phyloP scores from a whole-genome alignment of 2,888 invertebrate species.

The Lasiommata megera region DNA sequence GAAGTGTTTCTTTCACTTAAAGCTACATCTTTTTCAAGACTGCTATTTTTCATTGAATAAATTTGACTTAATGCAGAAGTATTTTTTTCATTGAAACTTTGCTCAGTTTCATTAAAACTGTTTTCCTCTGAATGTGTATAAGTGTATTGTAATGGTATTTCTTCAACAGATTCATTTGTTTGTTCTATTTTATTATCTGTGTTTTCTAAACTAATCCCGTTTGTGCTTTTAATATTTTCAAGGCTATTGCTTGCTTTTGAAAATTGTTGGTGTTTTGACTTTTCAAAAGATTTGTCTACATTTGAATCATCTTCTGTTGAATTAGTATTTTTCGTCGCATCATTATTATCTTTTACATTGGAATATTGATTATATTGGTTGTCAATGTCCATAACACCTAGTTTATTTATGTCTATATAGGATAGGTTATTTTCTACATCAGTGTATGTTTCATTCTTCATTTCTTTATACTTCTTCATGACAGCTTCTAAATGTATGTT shows the following conservation, averaged over 20 bases:
- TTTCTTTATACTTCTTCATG: conserved; percentile 12
- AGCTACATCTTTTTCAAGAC: not conserved
- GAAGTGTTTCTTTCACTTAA: not conserved
- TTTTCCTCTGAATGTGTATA: not conserved
- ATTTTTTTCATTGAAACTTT: not conserved
- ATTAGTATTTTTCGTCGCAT: not conserved
- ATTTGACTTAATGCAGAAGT: not conserved
- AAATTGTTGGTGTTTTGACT: not conserved
- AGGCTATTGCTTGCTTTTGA: not conserved
- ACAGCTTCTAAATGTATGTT: conserved; percentile 2
- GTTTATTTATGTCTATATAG: not conserved
- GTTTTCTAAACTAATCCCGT: not conserved
- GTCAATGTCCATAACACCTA: not conserved
- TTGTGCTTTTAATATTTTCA: not conserved
- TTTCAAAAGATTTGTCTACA: not conserved
- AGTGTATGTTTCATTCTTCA: not conserved
- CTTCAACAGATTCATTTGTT: not conserved
- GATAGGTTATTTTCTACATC: not conserved
- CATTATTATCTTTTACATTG: not conserved
- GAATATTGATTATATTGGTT: not conserved
- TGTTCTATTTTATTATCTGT: not conserved
- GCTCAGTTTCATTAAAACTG: not conserved
- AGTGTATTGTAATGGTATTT: not conserved
- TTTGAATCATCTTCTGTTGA: not conserved
- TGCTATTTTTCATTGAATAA: not conserved